Percentiles rank a stretch among this genome's conserved stretches.
These are phyloP conservation scores for Aegotheles bennettii DNA, from an alignment of 2,113 vertebrate species.

Conservation along the genomic window DNA sequence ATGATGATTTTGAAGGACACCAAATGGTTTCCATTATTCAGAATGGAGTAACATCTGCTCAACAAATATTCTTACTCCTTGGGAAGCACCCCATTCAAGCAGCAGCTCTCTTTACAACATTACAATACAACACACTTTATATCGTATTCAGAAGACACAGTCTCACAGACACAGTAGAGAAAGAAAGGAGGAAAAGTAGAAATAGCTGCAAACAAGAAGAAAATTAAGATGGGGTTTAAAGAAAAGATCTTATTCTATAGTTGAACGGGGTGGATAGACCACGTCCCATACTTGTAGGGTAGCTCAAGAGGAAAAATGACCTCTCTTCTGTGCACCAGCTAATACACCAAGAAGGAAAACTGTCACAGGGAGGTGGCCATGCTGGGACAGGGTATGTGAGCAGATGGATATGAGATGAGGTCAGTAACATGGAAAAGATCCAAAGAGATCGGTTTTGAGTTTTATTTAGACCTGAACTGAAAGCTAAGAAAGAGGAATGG, in stretches of 20 bases:
- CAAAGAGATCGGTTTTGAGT: background rate
- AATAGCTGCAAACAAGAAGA: background rate
- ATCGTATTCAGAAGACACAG: background rate
- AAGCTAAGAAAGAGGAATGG: background rate
- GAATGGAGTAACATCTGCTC: slow-evolving; percentile 68
- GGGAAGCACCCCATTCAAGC: slow-evolving; percentile 63
- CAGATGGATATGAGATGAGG: slow-evolving; percentile 39
- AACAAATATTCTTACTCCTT: slow-evolving; percentile 55
- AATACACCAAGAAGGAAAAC: background rate
- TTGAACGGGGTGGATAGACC: background rate
- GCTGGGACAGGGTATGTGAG: background rate
- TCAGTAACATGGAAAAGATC: slow-evolving; percentile 11
- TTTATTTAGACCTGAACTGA: slow-evolving; percentile 24
- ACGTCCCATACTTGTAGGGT: background rate
- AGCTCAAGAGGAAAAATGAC: background rate
- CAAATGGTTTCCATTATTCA: slow-evolving; percentile 68
- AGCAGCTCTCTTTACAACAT: slow-evolving; percentile 48
- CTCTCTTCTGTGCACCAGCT: background rate
- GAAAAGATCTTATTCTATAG: background rate
- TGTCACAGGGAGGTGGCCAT: background rate
- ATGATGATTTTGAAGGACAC: slow-evolving; percentile 63
- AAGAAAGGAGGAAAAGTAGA: background rate
- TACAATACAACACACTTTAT: background rate
- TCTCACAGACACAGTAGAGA: background rate
- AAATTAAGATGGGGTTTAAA: background rate